These are phyloP conservation scores for Poecilobothrus nobilitatus DNA, from an alignment of 2,888 invertebrate species.

Conservation along the genomic window DNA sequence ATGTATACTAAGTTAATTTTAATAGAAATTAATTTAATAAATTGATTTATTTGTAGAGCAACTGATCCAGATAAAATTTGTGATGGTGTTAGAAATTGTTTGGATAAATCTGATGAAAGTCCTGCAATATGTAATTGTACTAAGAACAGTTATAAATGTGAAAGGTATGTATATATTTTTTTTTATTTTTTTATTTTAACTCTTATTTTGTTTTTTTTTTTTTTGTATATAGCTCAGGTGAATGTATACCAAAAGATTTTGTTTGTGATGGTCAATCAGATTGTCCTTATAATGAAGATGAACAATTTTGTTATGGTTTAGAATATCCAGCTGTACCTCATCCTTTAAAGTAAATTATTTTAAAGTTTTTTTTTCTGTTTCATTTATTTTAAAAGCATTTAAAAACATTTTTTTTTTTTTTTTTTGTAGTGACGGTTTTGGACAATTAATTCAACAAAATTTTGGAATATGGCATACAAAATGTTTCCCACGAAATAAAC, in stretches of 20 bases:
- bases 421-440: slow-evolving; percentile 47
- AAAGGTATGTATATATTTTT: slow-evolving; percentile 39
- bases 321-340: slow-evolving; percentile 30
- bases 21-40: slow-evolving; percentile 3
- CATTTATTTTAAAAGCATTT: not conserved
- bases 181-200: not conserved
- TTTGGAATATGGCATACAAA: slow-evolving; percentile 66
- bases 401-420: not conserved
- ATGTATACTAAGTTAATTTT: too few species aligned
- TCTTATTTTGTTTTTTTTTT: not conserved
- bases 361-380: slow-evolving; percentile 10
- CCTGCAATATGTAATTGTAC: slow-evolving; percentile 56
- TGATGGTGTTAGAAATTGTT: slow-evolving; percentile 67
- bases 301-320: slow-evolving; percentile 53
- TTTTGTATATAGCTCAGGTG: slow-evolving; percentile 36
- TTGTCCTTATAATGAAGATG: slow-evolving; percentile 68
- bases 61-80: slow-evolving; percentile 62
- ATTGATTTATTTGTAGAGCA: slow-evolving; percentile 38
- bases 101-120: slow-evolving; percentile 68
- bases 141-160: slow-evolving; percentile 46
- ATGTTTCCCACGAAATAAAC: slow-evolving; percentile 52
- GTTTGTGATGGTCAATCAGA: slow-evolving; percentile 68
- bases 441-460: slow-evolving; percentile 56
- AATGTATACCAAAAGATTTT: slow-evolving; percentile 63
- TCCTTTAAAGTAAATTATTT: slow-evolving; percentile 23